These are phyloP conservation scores for Callyntrura sp. DNA, from an alignment of 2,888 invertebrate genomes.

Conservation along the genomic window DNA sequence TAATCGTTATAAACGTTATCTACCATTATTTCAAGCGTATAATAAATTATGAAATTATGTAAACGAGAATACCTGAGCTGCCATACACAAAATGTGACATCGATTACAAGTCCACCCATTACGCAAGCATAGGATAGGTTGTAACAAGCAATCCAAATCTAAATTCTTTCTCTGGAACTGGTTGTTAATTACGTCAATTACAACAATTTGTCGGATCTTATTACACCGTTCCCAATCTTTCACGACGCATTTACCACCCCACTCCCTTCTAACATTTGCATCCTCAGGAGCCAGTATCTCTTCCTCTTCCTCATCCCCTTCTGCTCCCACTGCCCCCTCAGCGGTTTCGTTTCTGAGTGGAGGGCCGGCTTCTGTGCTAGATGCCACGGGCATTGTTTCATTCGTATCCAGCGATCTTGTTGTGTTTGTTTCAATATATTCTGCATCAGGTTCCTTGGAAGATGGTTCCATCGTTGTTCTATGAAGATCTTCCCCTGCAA, in stretches of 20 bases:
- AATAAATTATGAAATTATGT: no score
- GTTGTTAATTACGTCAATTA: constrained; percentile 66
- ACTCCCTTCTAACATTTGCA: constrained; percentile 59
- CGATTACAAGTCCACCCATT: constrained; percentile 78
- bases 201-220: constrained; percentile 57
- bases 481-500: constrained; percentile 17
- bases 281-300: constrained; percentile 58
- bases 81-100: constrained; percentile 72
- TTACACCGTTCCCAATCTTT: constrained; percentile 72
- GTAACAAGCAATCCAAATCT: constrained; percentile 59
- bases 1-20: neutral
- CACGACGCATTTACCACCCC: constrained; percentile 61
- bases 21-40: neutral
- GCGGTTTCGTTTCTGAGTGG: neutral
- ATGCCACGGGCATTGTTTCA: neutral
- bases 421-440: constrained; percentile 33
- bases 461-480: neutral
- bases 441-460: constrained; percentile 46
- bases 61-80: constrained; percentile 68
- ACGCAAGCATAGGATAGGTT: constrained; percentile 60
- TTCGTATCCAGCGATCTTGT: no score
- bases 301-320: constrained; percentile 38
- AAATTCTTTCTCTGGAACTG: constrained; percentile 52
- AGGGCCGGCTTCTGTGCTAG: neutral
- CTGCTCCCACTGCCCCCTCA: neutral